These are phyloP conservation scores for Karalla daura DNA, from an alignment of 2,797 vertebrate genomes.

Conservation along the genomic window DNA sequence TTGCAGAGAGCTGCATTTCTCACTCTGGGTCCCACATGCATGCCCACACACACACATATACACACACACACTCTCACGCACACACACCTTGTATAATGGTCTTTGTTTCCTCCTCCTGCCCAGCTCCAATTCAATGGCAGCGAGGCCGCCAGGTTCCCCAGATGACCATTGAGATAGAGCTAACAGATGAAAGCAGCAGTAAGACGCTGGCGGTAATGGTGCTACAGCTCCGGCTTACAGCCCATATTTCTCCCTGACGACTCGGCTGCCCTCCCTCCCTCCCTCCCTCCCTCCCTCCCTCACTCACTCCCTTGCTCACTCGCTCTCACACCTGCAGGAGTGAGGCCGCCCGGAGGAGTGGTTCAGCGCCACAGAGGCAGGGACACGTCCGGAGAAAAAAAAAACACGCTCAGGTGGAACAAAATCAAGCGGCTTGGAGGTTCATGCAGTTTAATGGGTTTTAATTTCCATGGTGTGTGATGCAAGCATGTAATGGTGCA, in stretches of 20 bases:
- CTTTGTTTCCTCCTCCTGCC: slow-evolving; percentile 83
- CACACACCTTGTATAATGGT: slow-evolving; percentile 76
- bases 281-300: no score
- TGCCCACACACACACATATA: not conserved
- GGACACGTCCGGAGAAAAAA: slow-evolving; percentile 15
- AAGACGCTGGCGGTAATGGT: slow-evolving; percentile 83
- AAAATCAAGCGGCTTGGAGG: not conserved
- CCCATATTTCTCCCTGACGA: slow-evolving; percentile 84
- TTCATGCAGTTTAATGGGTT: not conserved
- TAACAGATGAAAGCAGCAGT: slow-evolving; percentile 87
- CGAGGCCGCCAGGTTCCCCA: slow-evolving; percentile 71
- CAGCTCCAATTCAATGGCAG: slow-evolving; percentile 84
- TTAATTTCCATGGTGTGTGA: not conserved
- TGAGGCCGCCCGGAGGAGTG: slow-evolving; percentile 57
- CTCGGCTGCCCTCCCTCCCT: slow-evolving; percentile 49
- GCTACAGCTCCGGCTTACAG: slow-evolving; percentile 77
- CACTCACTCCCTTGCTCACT: no score
- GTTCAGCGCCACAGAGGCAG: slow-evolving; percentile 39
- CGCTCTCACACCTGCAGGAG: slow-evolving; percentile 77
- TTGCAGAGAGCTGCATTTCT: slow-evolving; percentile 45
- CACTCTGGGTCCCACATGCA: slow-evolving; percentile 11
- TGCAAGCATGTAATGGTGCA: not conserved
- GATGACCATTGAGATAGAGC: slow-evolving; percentile 87
- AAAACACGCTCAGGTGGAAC: not conserved
- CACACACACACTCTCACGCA: not conserved